Conservation (phyloP, 1,140 invertebrate genomes). For the Riptortus pedestris region DNA sequence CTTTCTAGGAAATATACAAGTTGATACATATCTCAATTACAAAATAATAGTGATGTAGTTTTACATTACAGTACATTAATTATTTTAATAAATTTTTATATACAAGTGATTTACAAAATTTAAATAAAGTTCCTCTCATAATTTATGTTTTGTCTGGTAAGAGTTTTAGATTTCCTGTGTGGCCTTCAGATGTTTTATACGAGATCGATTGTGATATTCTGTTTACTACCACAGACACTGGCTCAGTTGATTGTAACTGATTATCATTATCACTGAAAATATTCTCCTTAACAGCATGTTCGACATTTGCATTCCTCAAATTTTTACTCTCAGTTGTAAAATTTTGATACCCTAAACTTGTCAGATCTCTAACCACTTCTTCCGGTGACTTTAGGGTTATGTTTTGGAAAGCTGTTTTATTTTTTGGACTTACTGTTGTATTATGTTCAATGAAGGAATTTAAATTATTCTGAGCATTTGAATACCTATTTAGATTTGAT, state of each 20-base stretch:
- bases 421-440: background rate
- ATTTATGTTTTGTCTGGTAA: background rate
- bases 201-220: slow-evolving; percentile 29
- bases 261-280: background rate
- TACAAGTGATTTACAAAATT: too few species aligned
- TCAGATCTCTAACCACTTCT: slow-evolving; percentile 24
- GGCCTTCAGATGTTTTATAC: slow-evolving; percentile 26
- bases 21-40: too few species aligned
- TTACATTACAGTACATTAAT: too few species aligned
- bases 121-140: background rate
- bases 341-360: slow-evolving; percentile 15
- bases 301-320: background rate
- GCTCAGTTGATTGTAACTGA: slow-evolving; percentile 19
- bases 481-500: too few species aligned
- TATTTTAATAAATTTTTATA: too few species aligned
- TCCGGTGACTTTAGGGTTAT: slow-evolving; percentile 23
- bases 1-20: too few species aligned
- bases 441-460: too few species aligned
- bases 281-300: background rate
- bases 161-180: slow-evolving; percentile 20
- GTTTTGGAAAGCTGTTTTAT: background rate
- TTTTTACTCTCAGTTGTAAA: slow-evolving; percentile 3
- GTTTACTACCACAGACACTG: slow-evolving; percentile 27
- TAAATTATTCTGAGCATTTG: too few species aligned
- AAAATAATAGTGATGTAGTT: too few species aligned